Conservation (phyloP, 2,113 vertebrate genomes). For the Xiphias gladius region DNA sequence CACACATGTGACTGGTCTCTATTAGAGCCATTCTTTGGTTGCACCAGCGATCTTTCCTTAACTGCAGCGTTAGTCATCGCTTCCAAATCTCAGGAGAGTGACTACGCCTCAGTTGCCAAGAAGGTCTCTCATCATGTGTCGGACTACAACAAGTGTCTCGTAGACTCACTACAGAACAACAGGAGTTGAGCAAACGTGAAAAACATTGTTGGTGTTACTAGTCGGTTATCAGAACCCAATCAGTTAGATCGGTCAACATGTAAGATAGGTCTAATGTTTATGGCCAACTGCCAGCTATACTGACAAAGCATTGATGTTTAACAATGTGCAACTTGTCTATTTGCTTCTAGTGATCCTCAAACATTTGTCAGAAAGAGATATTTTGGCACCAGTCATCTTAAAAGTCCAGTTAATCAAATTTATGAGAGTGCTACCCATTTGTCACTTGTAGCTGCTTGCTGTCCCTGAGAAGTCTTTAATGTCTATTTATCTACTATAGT, state of each 20-base stretch:
- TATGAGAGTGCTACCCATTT: too few species aligned
- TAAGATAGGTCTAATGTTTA: too few species aligned
- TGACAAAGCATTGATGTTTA: too few species aligned
- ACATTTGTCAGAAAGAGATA: too few species aligned
- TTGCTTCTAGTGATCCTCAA: too few species aligned
- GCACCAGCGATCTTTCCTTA: conserved; percentile 71
- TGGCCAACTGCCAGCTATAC: too few species aligned
- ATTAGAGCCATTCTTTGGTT: background rate
- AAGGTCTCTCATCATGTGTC: conserved; percentile 88
- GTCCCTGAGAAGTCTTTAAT: background rate
- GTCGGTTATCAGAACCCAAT: background rate
- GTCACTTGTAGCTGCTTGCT: background rate
- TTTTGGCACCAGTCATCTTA: background rate
- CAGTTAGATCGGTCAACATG: background rate
- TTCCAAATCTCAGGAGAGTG: conserved; percentile 93
- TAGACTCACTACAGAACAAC: conserved; percentile 87
- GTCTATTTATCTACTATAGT: background rate
- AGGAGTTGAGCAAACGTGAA: conserved; percentile 82
- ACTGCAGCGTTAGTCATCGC: conserved; percentile 90
- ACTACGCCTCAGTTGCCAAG: conserved; percentile 89
- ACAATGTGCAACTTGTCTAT: too few species aligned
- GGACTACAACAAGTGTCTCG: conserved; percentile 91
- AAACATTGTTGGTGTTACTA: background rate
- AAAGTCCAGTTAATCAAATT: background rate
- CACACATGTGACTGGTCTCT: background rate